phyloP scores from a whole-genome alignment of 2,888 invertebrate genomes.

The Frankliniella intonsa region DNA sequence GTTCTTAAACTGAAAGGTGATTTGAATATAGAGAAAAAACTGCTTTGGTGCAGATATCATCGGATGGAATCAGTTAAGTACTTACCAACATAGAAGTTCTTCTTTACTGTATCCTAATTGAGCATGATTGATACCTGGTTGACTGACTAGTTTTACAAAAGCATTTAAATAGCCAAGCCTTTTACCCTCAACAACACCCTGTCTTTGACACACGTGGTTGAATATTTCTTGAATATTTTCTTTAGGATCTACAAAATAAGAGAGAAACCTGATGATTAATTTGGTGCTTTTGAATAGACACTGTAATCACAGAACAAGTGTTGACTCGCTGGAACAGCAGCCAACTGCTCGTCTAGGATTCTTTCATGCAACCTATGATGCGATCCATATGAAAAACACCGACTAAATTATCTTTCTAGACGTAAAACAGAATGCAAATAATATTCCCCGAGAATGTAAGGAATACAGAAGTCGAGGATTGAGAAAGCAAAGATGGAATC shows the following conservation, averaged over 20 bases:
- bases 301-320: too few species aligned
- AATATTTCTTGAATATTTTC: conserved; percentile 58
- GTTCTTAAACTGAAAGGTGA: conserved; percentile 68
- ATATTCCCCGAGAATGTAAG: too few species aligned
- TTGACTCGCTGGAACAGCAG: too few species aligned
- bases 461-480: too few species aligned
- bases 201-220: conserved; percentile 56
- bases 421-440: too few species aligned
- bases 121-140: conserved; percentile 55
- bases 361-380: too few species aligned
- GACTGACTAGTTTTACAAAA: conserved; percentile 71
- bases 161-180: conserved; percentile 83
- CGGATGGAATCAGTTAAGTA: conserved; percentile 35
- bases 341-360: too few species aligned
- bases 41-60: not conserved
- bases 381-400: too few species aligned
- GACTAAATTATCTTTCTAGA: too few species aligned
- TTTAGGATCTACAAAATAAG: conserved; percentile 47
- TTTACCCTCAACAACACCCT: conserved; percentile 66
- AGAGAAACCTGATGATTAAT: too few species aligned
- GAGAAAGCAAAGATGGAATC: too few species aligned
- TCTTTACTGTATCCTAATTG: conserved; percentile 69
- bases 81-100: conserved; percentile 78
- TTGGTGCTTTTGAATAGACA: too few species aligned
- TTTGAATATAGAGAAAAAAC: conserved; percentile 28